These are phyloP conservation scores for Rambutsinella grinnellia DNA, from an alignment of 2,888 invertebrate genomes.

Conservation along the genomic window DNA sequence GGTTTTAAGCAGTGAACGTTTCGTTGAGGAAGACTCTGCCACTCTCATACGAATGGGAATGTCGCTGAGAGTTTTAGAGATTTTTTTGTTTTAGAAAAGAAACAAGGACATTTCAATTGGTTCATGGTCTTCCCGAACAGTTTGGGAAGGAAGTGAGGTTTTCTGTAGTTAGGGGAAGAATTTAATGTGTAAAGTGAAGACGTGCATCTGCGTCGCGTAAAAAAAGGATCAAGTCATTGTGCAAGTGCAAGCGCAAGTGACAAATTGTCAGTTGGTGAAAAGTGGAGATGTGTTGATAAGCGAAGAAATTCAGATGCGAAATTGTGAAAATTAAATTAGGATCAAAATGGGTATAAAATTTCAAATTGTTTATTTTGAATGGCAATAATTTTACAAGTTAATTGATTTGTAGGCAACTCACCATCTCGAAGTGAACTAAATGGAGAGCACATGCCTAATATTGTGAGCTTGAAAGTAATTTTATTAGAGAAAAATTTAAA, in stretches of 20 bases:
- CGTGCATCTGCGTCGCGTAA: background rate
- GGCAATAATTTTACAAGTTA: too few species aligned
- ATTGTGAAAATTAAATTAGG: background rate
- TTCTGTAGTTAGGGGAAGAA: too few species aligned
- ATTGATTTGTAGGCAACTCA: constrained; percentile 49
- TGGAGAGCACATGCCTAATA: constrained; percentile 45
- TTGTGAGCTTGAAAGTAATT: constrained; percentile 6
- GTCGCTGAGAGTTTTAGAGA: background rate
- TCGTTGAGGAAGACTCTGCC: background rate
- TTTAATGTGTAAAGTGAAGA: too few species aligned
- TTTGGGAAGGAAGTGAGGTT: background rate
- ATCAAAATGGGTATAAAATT: background rate
- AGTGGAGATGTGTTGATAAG: background rate
- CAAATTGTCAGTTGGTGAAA: background rate
- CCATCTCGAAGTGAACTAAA: constrained; percentile 44
- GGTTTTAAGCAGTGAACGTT: background rate
- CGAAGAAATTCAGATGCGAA: too few species aligned
- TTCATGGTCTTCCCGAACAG: constrained; percentile 43
- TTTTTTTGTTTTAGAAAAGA: background rate
- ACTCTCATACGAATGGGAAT: too few species aligned
- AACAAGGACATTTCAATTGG: constrained; percentile 51
- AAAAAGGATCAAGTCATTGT: background rate
- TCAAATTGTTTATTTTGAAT: background rate
- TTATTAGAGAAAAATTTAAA: too few species aligned
- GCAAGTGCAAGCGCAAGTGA: background rate